These are phyloP conservation scores for Sebastes itinus DNA, from an alignment of 2,797 vertebrate genomes.

Conservation along the genomic window DNA sequence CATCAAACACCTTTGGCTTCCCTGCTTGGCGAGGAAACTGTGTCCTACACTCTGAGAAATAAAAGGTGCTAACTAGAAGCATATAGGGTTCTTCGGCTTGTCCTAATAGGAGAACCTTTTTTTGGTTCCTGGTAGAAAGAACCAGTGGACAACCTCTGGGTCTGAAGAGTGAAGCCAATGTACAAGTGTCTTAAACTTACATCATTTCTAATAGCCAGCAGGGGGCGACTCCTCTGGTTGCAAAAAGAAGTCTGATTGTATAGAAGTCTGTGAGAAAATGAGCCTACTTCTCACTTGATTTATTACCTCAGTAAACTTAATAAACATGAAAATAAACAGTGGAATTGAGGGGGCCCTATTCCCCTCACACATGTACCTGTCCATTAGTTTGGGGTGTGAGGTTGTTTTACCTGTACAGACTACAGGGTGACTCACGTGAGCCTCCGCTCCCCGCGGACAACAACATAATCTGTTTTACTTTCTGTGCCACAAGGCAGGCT, in stretches of 20 bases:
- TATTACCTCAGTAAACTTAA: no score
- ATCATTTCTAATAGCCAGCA: no score
- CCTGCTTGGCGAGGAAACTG: constrained; percentile 12
- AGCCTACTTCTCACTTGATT: no score
- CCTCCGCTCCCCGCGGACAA: constrained; percentile 23
- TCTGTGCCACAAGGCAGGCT: constrained; percentile 29
- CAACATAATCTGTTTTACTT: constrained; percentile 54
- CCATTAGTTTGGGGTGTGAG: constrained; percentile 3
- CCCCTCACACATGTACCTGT: constrained; percentile 4
- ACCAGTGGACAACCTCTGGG: no score
- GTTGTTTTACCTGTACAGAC: constrained; percentile 26
- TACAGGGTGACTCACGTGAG: constrained; percentile 32
- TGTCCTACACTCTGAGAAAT: constrained; percentile 4
- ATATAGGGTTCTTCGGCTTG: no score
- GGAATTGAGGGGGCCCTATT: no score
- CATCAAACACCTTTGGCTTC: constrained; percentile 52
- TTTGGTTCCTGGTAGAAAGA: neutral
- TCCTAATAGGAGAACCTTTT: neutral
- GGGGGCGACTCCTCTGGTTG: no score
- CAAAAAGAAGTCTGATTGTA: no score
- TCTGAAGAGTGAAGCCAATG: no score
- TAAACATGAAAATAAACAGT: no score
- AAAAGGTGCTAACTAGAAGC: neutral
- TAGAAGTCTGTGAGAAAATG: no score
- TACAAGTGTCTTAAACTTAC: no score